A percentile compares a stretch with the other conserved stretches of the same genome.
These are phyloP conservation scores for Criorhina ranunculi DNA, from an alignment of 2,888 invertebrate genomes.

Conservation along the genomic window DNA sequence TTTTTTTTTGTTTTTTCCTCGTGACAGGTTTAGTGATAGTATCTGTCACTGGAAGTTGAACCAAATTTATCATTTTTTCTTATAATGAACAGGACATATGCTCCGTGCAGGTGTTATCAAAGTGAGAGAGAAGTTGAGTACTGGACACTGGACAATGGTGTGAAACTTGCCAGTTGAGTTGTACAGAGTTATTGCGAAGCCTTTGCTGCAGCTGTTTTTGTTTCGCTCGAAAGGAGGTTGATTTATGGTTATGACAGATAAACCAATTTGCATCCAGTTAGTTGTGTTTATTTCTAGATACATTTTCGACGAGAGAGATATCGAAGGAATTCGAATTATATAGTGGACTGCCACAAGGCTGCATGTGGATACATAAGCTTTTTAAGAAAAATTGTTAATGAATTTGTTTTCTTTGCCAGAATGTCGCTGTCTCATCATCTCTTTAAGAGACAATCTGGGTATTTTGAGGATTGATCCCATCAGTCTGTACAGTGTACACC, in stretches of 20 bases:
- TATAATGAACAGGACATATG: constrained; percentile 57
- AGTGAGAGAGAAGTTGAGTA: constrained; percentile 19
- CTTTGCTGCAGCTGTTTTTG: constrained; percentile 34
- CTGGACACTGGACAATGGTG: constrained; percentile 52
- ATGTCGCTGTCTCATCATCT: no score
- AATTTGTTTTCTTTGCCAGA: no score
- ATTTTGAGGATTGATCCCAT: no score
- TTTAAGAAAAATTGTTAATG: background rate
- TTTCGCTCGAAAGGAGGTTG: constrained; percentile 36
- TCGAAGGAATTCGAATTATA: constrained; percentile 7
- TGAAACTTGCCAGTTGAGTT: constrained; percentile 26
- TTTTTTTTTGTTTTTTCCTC: constrained; percentile 40
- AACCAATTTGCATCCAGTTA: constrained; percentile 59
- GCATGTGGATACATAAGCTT: background rate
- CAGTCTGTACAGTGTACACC: no score
- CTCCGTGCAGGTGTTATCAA: constrained; percentile 65
- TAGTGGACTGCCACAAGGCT: constrained; percentile 6
- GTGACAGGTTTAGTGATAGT: constrained; percentile 72
- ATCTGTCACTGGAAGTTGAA: constrained; percentile 68
- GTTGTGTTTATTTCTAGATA: constrained; percentile 16
- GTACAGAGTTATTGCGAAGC: constrained; percentile 14
- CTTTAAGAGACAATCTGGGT: no score
- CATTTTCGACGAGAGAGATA: background rate
- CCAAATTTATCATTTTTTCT: constrained; percentile 49
- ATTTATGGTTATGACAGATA: constrained; percentile 59